Percentiles rank a stretch among this genome's conserved stretches.
Conservation (phyloP, 2,113 vertebrate genomes). For the Acanthochromis polyacanthus region DNA sequence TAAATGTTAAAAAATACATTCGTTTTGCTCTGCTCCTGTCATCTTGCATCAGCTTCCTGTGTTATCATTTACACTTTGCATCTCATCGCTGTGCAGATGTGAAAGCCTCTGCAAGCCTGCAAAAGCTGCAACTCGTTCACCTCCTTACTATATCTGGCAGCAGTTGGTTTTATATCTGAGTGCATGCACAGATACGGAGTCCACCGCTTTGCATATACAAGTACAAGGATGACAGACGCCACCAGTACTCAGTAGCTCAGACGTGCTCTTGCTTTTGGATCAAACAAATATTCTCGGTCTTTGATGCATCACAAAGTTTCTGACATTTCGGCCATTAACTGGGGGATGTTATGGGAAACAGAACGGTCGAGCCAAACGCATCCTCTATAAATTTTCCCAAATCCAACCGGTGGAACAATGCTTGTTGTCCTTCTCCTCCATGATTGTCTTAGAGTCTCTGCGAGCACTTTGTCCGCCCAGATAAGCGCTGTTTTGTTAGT, state of each 20-base stretch:
- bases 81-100: not conserved
- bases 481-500: slow-evolving; percentile 74
- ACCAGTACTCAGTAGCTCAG: not conserved
- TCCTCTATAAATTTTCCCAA: slow-evolving; percentile 44
- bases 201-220: slow-evolving; percentile 41
- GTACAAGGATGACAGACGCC: not conserved
- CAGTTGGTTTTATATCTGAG: slow-evolving; percentile 28
- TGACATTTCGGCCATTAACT: slow-evolving; percentile 19
- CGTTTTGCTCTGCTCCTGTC: too few species aligned
- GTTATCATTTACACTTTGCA: slow-evolving; percentile 1
- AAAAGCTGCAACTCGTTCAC: not conserved
- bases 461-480: slow-evolving; percentile 50
- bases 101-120: not conserved
- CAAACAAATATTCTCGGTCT: not conserved
- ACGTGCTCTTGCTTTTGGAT: not conserved
- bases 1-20: too few species aligned
- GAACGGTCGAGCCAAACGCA: slow-evolving; percentile 23
- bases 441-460: slow-evolving; percentile 62
- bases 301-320: slow-evolving; percentile 7
- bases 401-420: slow-evolving; percentile 38
- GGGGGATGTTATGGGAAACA: not conserved
- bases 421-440: slow-evolving; percentile 40
- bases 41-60: not conserved
- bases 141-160: not conserved
- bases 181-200: slow-evolving; percentile 29